These are phyloP conservation scores for Amphimedon queenslandica DNA, from an alignment of 37 sponge, comb jelly and placozoan species.

Conservation along the genomic window DNA sequence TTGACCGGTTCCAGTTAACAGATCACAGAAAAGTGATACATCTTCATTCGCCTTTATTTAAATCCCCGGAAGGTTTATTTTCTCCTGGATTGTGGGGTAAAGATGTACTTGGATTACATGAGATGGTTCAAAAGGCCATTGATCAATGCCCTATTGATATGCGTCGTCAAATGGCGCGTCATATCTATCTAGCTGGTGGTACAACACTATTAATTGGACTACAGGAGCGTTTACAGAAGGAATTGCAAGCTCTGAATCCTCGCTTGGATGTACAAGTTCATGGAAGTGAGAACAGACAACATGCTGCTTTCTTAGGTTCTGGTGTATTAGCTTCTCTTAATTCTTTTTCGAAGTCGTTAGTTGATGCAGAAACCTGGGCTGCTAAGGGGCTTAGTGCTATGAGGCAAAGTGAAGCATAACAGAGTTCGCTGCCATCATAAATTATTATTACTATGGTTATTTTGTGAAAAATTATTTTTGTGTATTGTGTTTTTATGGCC, in stretches of 20 bases:
- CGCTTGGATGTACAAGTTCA: constrained; percentile 54
- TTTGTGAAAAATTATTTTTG: too few relatives aligned
- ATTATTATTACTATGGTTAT: too few relatives aligned
- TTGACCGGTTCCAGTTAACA: constrained; percentile 66
- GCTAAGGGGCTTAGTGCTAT: constrained; percentile 24
- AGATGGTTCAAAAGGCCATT: constrained; percentile 62
- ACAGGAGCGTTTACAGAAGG: constrained; percentile 64
- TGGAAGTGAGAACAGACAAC: constrained; percentile 43
- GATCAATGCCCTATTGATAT: constrained; percentile 76
- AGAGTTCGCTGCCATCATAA: too few relatives aligned
- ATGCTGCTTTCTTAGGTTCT: constrained; percentile 78
- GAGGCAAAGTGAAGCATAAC: too few relatives aligned
- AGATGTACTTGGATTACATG: constrained; percentile 63
- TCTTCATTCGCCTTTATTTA: constrained; percentile 49
- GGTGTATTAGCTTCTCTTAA: constrained; percentile 57
- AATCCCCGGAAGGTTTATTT: constrained; percentile 71
- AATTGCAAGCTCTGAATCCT: constrained; percentile 37
- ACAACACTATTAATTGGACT: constrained; percentile 50
- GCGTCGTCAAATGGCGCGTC: constrained; percentile 38
- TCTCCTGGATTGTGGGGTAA: constrained; percentile 61
- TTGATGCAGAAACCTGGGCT: constrained; percentile 49
- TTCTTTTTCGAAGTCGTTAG: constrained; percentile 46
- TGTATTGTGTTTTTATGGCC: too few relatives aligned
- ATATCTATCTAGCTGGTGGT: constrained; percentile 71
- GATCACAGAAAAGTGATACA: constrained; percentile 58